Evolutionary conservation across 2,113 vertebrate genomes (phyloP), one percentile per base, ranked within the genome.

Genomic region (Delphinus delphis): DNA sequence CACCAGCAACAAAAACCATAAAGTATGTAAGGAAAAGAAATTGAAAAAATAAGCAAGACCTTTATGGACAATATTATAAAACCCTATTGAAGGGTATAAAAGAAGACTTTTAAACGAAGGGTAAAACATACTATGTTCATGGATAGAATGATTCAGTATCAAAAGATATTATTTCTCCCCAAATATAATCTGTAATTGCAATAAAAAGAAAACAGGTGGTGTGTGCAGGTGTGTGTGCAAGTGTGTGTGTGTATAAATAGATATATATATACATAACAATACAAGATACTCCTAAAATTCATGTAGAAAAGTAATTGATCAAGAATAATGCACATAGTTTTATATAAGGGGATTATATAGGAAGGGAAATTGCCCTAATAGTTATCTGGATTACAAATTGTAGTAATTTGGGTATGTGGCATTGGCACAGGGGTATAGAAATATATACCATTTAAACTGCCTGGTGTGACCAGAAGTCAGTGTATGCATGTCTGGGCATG

Each of bases 241-340:
- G 9, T 33, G 62, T 6, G 4, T 63, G 62, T 63, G 12, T 63
- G 47, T 50, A 14, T 50, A 50, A 13, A 47, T 36, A 36, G 36
- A 36, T 65, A 36, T 8, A 8, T 73, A 23, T 38, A 33, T 70
- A 0, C 36, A 26, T 8, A 26, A 41, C 6, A 23, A 53, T 55
- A 18, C 8, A 77, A 36, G 4, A 26, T 76, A 68, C 74, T 81
- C 21, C 38, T 76, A 62, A 81, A 81, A 33, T 58, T 74, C 47
- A 36, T 26, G 21, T 25, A 2, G 10, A 80, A 81, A 89, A 81
- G 12, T 84, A 70, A 79, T 70, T 88, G 36, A 73, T 47, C 31
- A 74, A 80, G 55, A 73, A 71, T 79, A 65, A 86, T 58, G 92
- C 70, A 50, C 74, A 25, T 70, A 79, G 38, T 88, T 81, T 88